These are phyloP conservation scores for Sphinx pinastri DNA, from an alignment of 2,888 invertebrate genomes.

Conservation along the genomic window DNA sequence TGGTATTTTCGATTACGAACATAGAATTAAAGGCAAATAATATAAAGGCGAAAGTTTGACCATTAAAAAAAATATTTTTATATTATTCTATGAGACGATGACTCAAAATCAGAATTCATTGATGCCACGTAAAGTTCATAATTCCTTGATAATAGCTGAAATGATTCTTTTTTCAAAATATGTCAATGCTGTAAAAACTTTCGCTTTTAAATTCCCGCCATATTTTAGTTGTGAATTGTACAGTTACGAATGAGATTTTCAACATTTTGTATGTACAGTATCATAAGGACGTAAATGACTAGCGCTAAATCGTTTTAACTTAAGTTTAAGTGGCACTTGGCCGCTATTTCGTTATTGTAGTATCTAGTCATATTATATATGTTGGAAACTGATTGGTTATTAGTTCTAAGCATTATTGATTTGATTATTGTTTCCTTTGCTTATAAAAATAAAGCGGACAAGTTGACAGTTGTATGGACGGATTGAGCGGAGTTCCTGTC, in stretches of 20 bases:
- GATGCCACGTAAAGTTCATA: no score
- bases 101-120: no score
- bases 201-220: slow-evolving; percentile 26
- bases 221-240: slow-evolving; percentile 64
- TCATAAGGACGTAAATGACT: slow-evolving; percentile 35
- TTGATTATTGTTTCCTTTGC: neutral
- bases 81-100: no score
- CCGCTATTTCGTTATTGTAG: slow-evolving; percentile 63
- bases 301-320: slow-evolving; percentile 47
- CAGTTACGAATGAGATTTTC: slow-evolving; percentile 83
- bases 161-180: neutral
- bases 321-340: slow-evolving; percentile 49
- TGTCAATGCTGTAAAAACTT: slow-evolving; percentile 20
- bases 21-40: neutral
- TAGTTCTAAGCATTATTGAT: neutral
- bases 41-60: slow-evolving; percentile 5
- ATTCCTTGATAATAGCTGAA: no score
- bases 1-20: neutral
- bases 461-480: neutral
- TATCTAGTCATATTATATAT: slow-evolving; percentile 65
- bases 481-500: neutral
- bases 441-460: neutral
- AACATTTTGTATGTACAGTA: slow-evolving; percentile 66
- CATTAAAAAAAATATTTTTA: neutral
- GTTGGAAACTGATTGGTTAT: slow-evolving; percentile 10